Evolutionary conservation across 2,888 invertebrate species (phyloP).

Genomic region (Tineola bisselliella): DNA sequence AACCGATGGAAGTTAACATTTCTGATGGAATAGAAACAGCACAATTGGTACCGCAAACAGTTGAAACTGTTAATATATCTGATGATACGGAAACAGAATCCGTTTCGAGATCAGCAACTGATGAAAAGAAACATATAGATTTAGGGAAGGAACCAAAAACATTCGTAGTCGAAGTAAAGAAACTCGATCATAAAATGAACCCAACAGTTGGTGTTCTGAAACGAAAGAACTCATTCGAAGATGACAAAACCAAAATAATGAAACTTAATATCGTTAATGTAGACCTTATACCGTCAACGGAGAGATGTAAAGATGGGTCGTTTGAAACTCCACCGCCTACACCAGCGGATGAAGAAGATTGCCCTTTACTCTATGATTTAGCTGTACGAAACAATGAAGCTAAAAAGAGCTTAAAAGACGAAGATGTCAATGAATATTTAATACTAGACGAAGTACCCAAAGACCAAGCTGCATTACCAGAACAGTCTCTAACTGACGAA

Average conservation of each 20-base stretch:
- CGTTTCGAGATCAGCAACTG: conserved; percentile 27
- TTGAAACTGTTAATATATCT: conserved; percentile 64
- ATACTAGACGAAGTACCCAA: conserved; percentile 41
- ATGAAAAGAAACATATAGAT: conserved; percentile 26
- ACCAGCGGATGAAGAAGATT: conserved; percentile 22
- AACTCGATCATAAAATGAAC: conserved; percentile 43
- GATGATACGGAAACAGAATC: conserved; percentile 61
- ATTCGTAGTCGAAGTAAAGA: conserved; percentile 48
- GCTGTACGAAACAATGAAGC: conserved; percentile 24
- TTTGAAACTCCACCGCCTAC: conserved; percentile 26
- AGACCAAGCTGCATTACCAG: conserved; percentile 41
- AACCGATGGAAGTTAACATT: conserved; percentile 44
- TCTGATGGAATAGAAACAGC: conserved; percentile 54
- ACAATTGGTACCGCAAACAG: conserved; percentile 63
- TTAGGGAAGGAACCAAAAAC: conserved; percentile 44
- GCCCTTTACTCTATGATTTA: conserved; percentile 27
- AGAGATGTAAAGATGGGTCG: conserved; percentile 21
- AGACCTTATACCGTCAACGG: conserved; percentile 31
- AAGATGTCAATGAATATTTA: conserved; percentile 37
- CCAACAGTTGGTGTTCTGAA: conserved; percentile 48
- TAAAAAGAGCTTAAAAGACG: conserved; percentile 24
- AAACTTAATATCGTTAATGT: conserved; percentile 25
- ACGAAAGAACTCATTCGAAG: conserved; percentile 26
- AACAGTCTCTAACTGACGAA: conserved; percentile 37
- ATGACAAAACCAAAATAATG: conserved; percentile 26